Conservation (phyloP, 1,140 invertebrate species). For the Atta colombica region DNA sequence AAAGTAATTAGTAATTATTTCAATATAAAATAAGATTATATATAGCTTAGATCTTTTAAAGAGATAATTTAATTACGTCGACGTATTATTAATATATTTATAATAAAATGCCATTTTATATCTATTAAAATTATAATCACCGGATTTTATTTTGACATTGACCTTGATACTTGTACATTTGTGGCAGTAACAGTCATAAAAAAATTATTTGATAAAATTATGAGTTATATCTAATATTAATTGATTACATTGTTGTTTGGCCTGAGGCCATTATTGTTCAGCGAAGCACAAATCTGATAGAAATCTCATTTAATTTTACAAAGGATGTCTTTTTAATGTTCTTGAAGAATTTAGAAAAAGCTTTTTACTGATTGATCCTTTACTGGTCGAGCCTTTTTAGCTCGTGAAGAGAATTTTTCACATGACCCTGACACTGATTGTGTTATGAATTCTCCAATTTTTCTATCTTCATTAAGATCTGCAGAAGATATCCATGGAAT, state of each 20-base stretch:
- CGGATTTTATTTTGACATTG: background rate
- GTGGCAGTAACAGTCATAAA: too few relatives aligned
- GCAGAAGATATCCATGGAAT: background rate
- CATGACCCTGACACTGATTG: background rate
- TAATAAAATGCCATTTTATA: background rate
- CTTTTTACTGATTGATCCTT: background rate
- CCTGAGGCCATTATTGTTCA: background rate
- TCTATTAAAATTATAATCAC: background rate
- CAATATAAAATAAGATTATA: slow-evolving; percentile 7
- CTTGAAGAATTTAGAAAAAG: background rate
- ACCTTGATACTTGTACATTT: background rate
- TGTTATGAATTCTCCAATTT: slow-evolving; percentile 4
- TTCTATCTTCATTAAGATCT: background rate
- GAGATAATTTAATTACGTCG: slow-evolving; percentile 17
- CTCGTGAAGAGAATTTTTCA: slow-evolving; percentile 22
- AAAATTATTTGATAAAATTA: background rate
- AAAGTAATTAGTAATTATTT: slow-evolving; percentile 6
- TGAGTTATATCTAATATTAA: background rate
- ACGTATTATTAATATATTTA: slow-evolving; percentile 22
- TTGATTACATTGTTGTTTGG: background rate
- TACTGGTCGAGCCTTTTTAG: background rate
- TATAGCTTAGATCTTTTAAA: slow-evolving; percentile 16
- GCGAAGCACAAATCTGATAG: background rate
- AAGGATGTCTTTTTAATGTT: background rate
- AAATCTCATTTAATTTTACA: background rate